phyloP scores from a whole-genome alignment of 1,140 invertebrate genomes.

The Muscidifurax raptorellus region DNA sequence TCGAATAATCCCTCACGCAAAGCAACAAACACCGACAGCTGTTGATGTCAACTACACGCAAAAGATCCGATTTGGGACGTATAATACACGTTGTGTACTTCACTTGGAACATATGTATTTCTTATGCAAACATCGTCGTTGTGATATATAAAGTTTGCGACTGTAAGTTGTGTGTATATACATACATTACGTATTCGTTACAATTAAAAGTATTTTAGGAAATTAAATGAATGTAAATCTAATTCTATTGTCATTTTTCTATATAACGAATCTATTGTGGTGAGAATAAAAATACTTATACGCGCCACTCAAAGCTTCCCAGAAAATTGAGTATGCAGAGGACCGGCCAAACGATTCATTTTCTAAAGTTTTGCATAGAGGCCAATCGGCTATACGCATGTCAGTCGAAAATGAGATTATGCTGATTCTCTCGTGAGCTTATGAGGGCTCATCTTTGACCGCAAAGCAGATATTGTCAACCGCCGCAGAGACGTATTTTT shows the following conservation, averaged over 20 bases:
- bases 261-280: too few relatives aligned
- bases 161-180: too few relatives aligned
- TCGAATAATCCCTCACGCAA: constrained; percentile 71
- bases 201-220: background rate
- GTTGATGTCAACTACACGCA: constrained; percentile 59
- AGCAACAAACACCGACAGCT: constrained; percentile 73
- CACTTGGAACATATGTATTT: background rate
- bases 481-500: background rate
- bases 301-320: too few relatives aligned
- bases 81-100: background rate
- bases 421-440: background rate
- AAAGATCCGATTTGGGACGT: constrained; percentile 49
- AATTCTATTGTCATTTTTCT: too few relatives aligned
- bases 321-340: too few relatives aligned
- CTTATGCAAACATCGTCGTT: background rate
- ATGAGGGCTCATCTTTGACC: background rate
- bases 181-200: too few relatives aligned
- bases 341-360: background rate
- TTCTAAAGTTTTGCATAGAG: background rate
- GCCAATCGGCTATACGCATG: background rate
- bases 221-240: background rate
- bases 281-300: too few relatives aligned
- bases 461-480: constrained; percentile 19
- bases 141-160: too few relatives aligned
- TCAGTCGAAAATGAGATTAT: constrained; percentile 17